phyloP scores from a whole-genome alignment of 2,113 vertebrate species.

The Thymallus thymallus region DNA sequence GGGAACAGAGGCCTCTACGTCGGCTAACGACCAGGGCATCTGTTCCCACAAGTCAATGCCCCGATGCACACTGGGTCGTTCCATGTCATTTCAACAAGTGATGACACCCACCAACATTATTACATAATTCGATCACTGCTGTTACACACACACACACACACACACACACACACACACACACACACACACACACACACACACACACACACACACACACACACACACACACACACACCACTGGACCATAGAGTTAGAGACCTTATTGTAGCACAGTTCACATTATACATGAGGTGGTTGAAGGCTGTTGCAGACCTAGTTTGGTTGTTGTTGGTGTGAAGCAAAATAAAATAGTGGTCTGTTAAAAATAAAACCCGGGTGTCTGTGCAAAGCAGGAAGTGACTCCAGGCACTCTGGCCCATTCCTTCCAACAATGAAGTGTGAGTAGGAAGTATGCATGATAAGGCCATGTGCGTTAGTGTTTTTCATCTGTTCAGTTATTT shows the following conservation, averaged over 20 bases:
- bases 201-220: background rate
- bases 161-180: background rate
- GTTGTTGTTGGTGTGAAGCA: background rate
- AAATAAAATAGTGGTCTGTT: constrained; percentile 42
- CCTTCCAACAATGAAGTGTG: constrained; percentile 54
- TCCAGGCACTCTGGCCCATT: constrained; percentile 38
- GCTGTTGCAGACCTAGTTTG: background rate
- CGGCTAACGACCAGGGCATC: constrained; percentile 51
- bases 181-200: background rate
- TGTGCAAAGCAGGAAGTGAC: constrained; percentile 60
- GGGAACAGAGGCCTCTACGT: constrained; percentile 58
- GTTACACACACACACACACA: background rate
- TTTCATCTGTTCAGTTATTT: too few relatives aligned
- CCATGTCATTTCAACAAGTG: too few relatives aligned
- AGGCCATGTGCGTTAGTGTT: constrained; percentile 14
- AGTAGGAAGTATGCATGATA: constrained; percentile 66
- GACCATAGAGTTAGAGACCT: background rate
- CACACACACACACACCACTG: constrained; percentile 12
- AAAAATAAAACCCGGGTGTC: constrained; percentile 32
- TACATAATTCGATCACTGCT: too few relatives aligned
- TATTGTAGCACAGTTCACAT: background rate
- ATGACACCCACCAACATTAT: too few relatives aligned
- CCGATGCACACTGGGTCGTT: background rate
- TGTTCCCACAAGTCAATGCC: constrained; percentile 40
- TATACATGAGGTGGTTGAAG: too few relatives aligned